Percentiles rank a stretch among this genome's conserved stretches.
Conservation (phyloP, 2,888 invertebrate genomes). For the Pachydiplax longipennis region DNA sequence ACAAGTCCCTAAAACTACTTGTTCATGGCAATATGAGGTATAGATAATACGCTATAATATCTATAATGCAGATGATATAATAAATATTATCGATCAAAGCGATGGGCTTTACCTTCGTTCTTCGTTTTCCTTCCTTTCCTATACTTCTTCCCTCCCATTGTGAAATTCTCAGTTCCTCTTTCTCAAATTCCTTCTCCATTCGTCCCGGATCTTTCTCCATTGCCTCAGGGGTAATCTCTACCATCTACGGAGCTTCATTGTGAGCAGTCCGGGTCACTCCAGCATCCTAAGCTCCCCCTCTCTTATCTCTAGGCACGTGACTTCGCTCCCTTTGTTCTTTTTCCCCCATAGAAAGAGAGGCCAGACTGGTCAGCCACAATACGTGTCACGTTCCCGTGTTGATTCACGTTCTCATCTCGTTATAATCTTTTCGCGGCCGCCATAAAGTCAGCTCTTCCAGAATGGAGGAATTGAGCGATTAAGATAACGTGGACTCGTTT, state of each 20-base stretch:
- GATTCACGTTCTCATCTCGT: neutral
- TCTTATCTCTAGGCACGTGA: neutral
- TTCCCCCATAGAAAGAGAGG: neutral
- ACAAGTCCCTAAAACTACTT: too few relatives aligned
- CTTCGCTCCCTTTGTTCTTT: neutral
- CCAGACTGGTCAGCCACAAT: neutral
- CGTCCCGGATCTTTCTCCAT: neutral
- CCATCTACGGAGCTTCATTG: neutral
- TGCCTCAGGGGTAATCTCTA: constrained; percentile 1
- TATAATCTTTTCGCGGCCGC: neutral
- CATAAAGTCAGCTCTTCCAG: neutral
- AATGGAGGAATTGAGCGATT: neutral
- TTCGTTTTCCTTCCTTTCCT: neutral
- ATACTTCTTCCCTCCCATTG: neutral
- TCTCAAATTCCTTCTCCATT: neutral
- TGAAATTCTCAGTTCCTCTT: neutral
- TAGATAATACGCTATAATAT: too few relatives aligned
- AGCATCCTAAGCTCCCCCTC: neutral
- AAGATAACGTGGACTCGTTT: neutral
- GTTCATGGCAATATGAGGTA: too few relatives aligned
- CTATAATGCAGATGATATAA: too few relatives aligned
- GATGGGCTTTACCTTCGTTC: too few relatives aligned
- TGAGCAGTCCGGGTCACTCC: neutral
- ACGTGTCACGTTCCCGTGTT: neutral
- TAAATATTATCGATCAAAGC: too few relatives aligned